A percentile compares a stretch with the other conserved stretches of the same genome.
Evolutionary conservation across 2,113 vertebrate species (phyloP).

Genomic region (Myotis lucifugus): DNA sequence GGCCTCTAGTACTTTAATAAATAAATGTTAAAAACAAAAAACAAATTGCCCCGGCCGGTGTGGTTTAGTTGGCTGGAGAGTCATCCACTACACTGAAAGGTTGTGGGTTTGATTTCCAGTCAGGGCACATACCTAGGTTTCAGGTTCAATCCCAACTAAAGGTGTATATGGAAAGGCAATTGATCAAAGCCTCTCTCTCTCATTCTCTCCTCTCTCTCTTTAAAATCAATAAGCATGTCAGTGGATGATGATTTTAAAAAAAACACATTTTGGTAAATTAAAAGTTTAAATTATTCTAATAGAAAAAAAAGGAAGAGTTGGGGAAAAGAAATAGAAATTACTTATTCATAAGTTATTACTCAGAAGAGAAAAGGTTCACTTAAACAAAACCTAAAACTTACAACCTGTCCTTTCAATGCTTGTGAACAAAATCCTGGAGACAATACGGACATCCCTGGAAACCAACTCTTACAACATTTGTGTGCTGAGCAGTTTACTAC

Average conservation of each 20-base stretch:
- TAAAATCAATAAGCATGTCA: neutral
- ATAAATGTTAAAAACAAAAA: neutral
- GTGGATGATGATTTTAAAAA: neutral
- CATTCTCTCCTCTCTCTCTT: neutral
- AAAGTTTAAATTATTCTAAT: neutral
- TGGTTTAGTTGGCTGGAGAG: neutral
- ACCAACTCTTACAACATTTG: neutral
- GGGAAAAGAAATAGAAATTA: neutral
- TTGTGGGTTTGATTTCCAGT: neutral
- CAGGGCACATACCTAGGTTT: neutral
- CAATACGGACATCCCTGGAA: neutral
- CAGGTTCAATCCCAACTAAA: neutral
- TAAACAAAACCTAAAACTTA: conserved; percentile 10
- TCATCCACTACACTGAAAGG: neutral
- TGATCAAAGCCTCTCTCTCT: neutral
- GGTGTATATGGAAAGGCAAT: neutral
- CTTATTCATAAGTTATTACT: neutral
- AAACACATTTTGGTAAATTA: neutral
- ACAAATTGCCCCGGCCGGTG: neutral
- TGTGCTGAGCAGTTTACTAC: neutral
- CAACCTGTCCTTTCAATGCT: neutral
- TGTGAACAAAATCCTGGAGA: neutral
- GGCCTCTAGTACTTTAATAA: neutral
- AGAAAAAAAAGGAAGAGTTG: neutral
- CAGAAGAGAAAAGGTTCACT: neutral